Evolutionary conservation across 2,888 invertebrate species (phyloP).

Genomic region (Drosophila falleni): DNA sequence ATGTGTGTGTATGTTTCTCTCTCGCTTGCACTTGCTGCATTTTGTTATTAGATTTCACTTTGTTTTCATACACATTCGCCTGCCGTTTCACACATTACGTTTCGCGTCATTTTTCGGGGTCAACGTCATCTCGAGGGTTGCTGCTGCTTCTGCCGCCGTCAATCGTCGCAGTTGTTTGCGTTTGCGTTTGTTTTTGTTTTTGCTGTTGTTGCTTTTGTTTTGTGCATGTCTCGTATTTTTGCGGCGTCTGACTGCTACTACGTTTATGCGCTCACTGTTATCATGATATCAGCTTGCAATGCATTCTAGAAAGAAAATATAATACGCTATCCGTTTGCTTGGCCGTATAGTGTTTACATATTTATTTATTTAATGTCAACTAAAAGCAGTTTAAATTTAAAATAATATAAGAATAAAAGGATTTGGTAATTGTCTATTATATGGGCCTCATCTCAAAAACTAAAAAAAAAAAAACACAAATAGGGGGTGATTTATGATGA

Average conservation of each 20-base stretch:
- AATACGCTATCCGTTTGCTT: background rate
- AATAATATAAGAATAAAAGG: too few species aligned
- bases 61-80: conserved; percentile 77
- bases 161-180: conserved; percentile 66
- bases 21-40: conserved; percentile 60
- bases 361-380: too few species aligned
- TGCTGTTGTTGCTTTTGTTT: conserved; percentile 36
- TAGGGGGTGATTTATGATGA: too few species aligned
- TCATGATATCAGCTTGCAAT: conserved; percentile 37
- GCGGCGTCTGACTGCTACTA: conserved; percentile 39
- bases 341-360: background rate
- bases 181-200: conserved; percentile 35
- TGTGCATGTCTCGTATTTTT: conserved; percentile 56
- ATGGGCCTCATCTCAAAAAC: too few species aligned
- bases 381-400: too few species aligned
- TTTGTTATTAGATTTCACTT: conserved; percentile 76
- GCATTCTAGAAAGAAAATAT: conserved; percentile 18
- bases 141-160: conserved; percentile 54
- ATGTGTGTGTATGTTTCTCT: conserved; percentile 26
- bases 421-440: too few species aligned
- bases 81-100: conserved; percentile 75
- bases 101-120: conserved; percentile 82
- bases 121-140: conserved; percentile 84
- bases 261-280: conserved; percentile 46
- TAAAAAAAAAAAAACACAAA: too few species aligned